These are phyloP conservation scores for Triplophysa rosa DNA, from an alignment of 2,113 vertebrate species.

Conservation along the genomic window DNA sequence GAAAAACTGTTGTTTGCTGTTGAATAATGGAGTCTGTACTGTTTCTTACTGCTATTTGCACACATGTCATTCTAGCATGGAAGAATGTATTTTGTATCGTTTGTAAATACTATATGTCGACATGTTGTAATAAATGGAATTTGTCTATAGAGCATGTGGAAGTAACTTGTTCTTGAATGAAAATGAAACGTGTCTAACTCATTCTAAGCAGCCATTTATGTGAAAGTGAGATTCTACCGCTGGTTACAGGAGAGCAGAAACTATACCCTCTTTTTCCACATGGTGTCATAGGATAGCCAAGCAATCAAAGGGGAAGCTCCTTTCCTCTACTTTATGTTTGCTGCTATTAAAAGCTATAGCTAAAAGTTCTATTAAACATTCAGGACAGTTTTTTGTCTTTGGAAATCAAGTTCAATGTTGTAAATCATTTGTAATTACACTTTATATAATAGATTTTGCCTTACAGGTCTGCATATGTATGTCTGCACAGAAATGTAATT, in stretches of 20 bases:
- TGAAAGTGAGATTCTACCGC: background rate
- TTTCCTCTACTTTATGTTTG: background rate
- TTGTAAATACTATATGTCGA: background rate
- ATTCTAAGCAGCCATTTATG: background rate
- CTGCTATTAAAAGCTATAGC: background rate
- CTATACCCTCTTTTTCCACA: background rate
- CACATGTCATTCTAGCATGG: conserved; percentile 6
- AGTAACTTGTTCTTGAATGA: background rate
- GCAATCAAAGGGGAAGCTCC: background rate
- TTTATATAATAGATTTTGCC: too few species aligned
- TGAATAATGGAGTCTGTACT: background rate
- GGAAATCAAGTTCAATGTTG: too few species aligned
- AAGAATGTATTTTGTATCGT: background rate
- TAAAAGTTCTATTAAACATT: too few species aligned
- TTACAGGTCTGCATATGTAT: too few species aligned
- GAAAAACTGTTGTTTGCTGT: background rate
- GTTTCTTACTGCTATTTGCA: conserved; percentile 5
- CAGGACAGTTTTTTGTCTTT: too few species aligned
- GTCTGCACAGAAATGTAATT: background rate
- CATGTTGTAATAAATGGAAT: background rate
- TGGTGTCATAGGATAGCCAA: too few species aligned
- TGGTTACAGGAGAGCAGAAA: background rate
- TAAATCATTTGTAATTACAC: too few species aligned
- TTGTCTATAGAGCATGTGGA: background rate
- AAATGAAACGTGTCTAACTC: background rate